Evolutionary conservation across 2,888 invertebrate species (phyloP), one percentile per base, ranked within the genome.

Genomic region (Acleris holmiana): DNA sequence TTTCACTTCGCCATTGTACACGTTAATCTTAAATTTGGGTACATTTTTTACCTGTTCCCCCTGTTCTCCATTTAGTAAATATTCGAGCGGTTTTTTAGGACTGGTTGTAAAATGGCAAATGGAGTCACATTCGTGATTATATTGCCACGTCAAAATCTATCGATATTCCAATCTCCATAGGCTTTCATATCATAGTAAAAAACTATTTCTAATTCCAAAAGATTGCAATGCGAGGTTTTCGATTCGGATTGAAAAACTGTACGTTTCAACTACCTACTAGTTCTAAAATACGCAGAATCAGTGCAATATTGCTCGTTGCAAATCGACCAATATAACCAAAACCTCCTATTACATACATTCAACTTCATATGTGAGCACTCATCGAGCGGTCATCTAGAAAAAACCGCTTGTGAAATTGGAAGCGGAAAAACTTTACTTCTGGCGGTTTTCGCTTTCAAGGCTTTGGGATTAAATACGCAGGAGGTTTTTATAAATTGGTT

Each of bases 161-260:
- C 10, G 17, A 19, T 47, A 49, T 21, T 21, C n/a, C 3, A 10
- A 10, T 7, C 8, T 35, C 13, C 3, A 10, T 23, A 49, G 2
- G 15, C 49, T 49, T 15, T 15, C 15, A 15, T 15, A 15, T 13
- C n/a, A 13, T 41, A 2, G n/a, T 41, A 0, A 41, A 13, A 17
- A 19, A 21, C 21, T 54, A 54, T 41, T 55, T 55, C 44, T 44
- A 23, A 44, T 55, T 44, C 44, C 15, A 55, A 55, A 44, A 21
- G 19, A 44, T 55, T 55, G 29, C 46, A 10, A n/a, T n/a, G n/a
- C n/a, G n/a, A n/a, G n/a, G 23, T 23, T 18, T 29, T 56, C 29
- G 13, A 18, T 29, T 25, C 18, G 25, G 13, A 46, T 47, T 47
- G 25, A 29, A 56, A 46, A 29, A n/a, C 8, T 41, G 40, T 21